These are phyloP conservation scores for Ophion obscuratus DNA, from an alignment of 2,888 invertebrate species.

Conservation along the genomic window DNA sequence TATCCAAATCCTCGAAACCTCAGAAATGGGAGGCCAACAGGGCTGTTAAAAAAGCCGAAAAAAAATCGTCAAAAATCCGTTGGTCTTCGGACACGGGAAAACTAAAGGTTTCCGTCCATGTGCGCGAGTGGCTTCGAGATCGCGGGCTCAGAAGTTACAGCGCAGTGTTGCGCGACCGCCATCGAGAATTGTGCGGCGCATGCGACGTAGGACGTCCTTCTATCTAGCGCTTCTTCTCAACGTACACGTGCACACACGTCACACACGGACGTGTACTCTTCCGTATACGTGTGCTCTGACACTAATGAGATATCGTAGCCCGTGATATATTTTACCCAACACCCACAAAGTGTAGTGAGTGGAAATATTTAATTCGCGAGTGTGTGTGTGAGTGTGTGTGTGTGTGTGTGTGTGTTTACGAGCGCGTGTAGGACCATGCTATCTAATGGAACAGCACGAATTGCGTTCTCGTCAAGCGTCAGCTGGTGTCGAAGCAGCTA, in stretches of 20 bases:
- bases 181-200: slow-evolving; percentile 49
- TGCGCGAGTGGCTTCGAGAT: not conserved
- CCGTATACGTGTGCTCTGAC: not conserved
- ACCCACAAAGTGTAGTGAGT: not conserved
- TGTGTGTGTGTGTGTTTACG: not conserved
- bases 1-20: not conserved
- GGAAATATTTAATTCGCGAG: not conserved
- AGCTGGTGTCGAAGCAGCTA: slow-evolving; percentile 41
- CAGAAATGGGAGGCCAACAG: not conserved
- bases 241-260: not conserved
- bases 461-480: slow-evolving; percentile 43
- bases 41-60: not conserved
- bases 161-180: slow-evolving; percentile 49
- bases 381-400: not conserved
- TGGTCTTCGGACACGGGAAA: not conserved
- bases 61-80: not conserved
- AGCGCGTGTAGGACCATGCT: slow-evolving; percentile 22
- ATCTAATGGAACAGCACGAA: slow-evolving; percentile 29
- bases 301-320: not conserved
- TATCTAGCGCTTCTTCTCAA: slow-evolving; percentile 21
- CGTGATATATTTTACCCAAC: not conserved
- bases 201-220: slow-evolving; percentile 47
- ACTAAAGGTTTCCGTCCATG: not conserved
- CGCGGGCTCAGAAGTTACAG: slow-evolving; percentile 48
- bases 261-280: not conserved